Base-by-base conservation (phyloP, 2,888 invertebrate species). In the Agrilus biguttatus region DNA sequence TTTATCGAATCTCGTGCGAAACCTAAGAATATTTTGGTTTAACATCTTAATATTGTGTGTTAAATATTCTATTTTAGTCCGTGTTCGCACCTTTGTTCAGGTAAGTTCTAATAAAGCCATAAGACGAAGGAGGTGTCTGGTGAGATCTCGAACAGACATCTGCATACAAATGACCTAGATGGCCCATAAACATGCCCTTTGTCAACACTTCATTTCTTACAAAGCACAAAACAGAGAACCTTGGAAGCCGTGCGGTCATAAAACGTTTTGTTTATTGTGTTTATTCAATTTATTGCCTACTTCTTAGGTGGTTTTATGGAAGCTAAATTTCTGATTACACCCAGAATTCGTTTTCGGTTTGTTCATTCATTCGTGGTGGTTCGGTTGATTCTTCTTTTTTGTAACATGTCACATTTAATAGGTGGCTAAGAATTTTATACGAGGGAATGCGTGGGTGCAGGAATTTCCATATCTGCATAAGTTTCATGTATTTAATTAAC, bases 221-320 rank as follows among this genome's bases (percentile, higher is more conserved):
- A 46, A 42, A 49, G 52, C 45, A 51, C 52, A 53, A 43, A 45
- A 49, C 56, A 47, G 41, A 47, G 52, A 51, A 53, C 55, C 55
- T 56, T 50, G 56, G 51, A 54, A 53, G 54, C 53, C 54, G 52
- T 51, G 48, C 47, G 52, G 51, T 57, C 60, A 55, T 62, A 63
- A 64, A 63, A 54, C 55, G 58, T 52, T 59, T 55, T 57, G 55
- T 59, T 61, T 60, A 61, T 61, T 61, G 61, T 62, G 55, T 60
- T 61, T 59, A 55, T 55, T 55, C 58, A 54, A 58, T 60, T 61
- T 60, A 59, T 58, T 58, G 58, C 57, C 57, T 55, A 53, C 55
- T 51, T 54, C 52, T 53, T 54, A 54, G 59, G 59, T 56, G 60
- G 60, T 55, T 53, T 48, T 46, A 44, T 48, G 48, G 43, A 28